Evolutionary conservation across 1,140 invertebrate genomes (phyloP).

Genomic region (Brachionus calyciflorus): DNA sequence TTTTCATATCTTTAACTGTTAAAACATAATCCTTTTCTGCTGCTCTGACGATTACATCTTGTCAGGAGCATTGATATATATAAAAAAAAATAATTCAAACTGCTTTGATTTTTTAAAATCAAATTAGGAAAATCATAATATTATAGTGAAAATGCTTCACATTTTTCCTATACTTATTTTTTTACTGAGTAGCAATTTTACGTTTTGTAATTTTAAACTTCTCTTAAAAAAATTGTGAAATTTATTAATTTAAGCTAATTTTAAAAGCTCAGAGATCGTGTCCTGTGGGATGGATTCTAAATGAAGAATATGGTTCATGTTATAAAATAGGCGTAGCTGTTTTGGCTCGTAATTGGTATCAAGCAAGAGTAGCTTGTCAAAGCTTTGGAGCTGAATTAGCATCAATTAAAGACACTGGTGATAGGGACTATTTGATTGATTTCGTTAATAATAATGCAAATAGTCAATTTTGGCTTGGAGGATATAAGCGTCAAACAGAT

Average conservation of each 20-base stretch:
- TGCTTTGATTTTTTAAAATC: no score
- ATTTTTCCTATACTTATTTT: no score
- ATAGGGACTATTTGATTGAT: slow-evolving; percentile 16
- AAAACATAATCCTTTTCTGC: no score
- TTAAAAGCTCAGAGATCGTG: slow-evolving; percentile 34
- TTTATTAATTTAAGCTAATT: background rate
- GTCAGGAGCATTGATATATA: no score
- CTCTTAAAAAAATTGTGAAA: background rate
- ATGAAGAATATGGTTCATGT: slow-evolving; percentile 17
- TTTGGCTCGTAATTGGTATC: slow-evolving; percentile 38
- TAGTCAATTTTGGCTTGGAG: slow-evolving; percentile 37
- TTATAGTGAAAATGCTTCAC: no score
- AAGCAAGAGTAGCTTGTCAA: slow-evolving; percentile 36
- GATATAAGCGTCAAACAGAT: background rate
- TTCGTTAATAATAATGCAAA: slow-evolving; percentile 23
- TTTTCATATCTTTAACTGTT: no score
- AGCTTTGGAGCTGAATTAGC: slow-evolving; percentile 27
- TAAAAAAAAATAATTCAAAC: no score
- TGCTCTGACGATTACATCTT: no score
- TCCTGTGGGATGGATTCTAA: slow-evolving; percentile 41
- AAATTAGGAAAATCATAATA: no score
- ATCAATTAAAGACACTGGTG: slow-evolving; percentile 33
- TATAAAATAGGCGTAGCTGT: slow-evolving; percentile 18
- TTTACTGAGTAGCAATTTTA: no score
- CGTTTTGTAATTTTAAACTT: no score